phyloP scores from a whole-genome alignment of 2,113 vertebrate species.

The Esox niger region DNA sequence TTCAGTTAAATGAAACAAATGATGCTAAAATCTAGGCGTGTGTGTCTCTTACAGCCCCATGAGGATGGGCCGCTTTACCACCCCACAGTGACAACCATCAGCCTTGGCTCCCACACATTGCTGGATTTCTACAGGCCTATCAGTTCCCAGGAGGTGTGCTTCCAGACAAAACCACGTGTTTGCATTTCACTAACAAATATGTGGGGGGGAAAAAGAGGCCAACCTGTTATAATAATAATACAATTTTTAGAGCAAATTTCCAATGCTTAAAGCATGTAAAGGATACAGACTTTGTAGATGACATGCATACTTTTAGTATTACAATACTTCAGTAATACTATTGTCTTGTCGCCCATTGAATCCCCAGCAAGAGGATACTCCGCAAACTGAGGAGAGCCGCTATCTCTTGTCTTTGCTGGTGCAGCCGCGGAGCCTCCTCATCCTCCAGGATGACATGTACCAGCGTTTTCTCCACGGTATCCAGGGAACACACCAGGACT shows the following conservation, averaged over 20 bases:
- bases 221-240: no score
- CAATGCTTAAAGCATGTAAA: no score
- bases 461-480: slow-evolving; percentile 82
- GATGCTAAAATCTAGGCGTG: no score
- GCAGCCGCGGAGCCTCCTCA: slow-evolving; percentile 78
- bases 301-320: no score
- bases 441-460: slow-evolving; percentile 81
- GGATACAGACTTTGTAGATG: no score
- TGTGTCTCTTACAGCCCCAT: slow-evolving; percentile 82
- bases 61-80: slow-evolving; percentile 87
- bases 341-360: background rate
- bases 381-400: slow-evolving; percentile 72
- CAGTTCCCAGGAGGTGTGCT: slow-evolving; percentile 40
- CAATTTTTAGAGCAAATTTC: no score
- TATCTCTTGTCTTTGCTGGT: slow-evolving; percentile 77
- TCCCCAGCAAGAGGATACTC: slow-evolving; percentile 10
- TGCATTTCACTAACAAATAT: no score
- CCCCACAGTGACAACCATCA: slow-evolving; percentile 87
- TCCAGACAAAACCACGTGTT: no score
- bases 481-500: slow-evolving; percentile 53
- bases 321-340: no score
- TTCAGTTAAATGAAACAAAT: no score
- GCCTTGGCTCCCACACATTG: slow-evolving; percentile 83
- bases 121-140: slow-evolving; percentile 83
- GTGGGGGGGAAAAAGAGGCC: no score